Percentiles rank a stretch among this genome's conserved stretches.
These are phyloP conservation scores for Callaeas wilsoni DNA, from an alignment of 2,113 vertebrate species.

Conservation along the genomic window DNA sequence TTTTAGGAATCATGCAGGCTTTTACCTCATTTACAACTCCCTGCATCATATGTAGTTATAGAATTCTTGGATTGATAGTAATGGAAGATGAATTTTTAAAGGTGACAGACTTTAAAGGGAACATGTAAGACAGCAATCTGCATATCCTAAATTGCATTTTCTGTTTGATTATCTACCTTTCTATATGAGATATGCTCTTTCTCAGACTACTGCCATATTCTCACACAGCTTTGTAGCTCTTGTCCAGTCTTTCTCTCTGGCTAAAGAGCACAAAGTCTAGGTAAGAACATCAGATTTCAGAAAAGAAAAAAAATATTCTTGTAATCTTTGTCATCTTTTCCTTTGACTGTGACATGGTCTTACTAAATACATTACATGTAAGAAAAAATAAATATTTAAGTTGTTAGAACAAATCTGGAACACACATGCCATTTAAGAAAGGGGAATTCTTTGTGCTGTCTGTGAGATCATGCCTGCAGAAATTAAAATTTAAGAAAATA, in stretches of 20 bases:
- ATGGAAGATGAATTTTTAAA: neutral
- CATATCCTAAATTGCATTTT: neutral
- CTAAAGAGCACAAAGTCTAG: neutral
- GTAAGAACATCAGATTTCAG: neutral
- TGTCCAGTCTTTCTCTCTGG: neutral
- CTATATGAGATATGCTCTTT: neutral
- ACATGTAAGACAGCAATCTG: neutral
- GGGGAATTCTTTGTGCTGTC: neutral
- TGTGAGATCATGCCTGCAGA: neutral
- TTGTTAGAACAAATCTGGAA: neutral
- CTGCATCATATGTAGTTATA: neutral
- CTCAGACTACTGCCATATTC: neutral
- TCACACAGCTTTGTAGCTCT: neutral
- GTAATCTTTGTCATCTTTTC: neutral
- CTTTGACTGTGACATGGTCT: neutral
- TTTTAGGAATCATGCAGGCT: neutral
- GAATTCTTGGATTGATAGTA: neutral
- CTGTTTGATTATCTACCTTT: neutral
- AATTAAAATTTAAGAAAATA: neutral
- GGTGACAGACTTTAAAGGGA: neutral
- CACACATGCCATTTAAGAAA: neutral
- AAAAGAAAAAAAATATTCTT: neutral
- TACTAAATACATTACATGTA: neutral
- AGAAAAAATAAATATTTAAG: neutral
- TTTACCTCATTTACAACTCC: neutral